Percentiles rank a stretch among this genome's conserved stretches.
These are phyloP conservation scores for Parnassius smintheus DNA, from an alignment of 2,888 invertebrate genomes.

Conservation along the genomic window DNA sequence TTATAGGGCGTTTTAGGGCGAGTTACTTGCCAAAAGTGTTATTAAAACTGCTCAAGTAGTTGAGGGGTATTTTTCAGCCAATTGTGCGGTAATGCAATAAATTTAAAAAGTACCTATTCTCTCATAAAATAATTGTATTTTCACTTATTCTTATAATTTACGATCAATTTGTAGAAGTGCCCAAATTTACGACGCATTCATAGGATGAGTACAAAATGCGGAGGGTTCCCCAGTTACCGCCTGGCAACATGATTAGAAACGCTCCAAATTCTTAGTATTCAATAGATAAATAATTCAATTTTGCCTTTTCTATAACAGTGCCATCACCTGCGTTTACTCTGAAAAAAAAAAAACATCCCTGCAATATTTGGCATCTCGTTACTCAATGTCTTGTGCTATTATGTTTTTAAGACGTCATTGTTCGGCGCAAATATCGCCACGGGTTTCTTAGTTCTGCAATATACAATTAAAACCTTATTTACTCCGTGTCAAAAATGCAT, in stretches of 20 bases:
- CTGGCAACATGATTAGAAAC: slow-evolving; percentile 58
- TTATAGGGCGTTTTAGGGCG: too few relatives aligned
- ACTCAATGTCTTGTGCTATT: slow-evolving; percentile 72
- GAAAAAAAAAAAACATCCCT: slow-evolving; percentile 56
- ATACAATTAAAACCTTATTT: slow-evolving; percentile 69
- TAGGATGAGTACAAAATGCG: slow-evolving; percentile 29
- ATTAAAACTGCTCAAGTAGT: too few relatives aligned
- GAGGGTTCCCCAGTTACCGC: slow-evolving; percentile 39
- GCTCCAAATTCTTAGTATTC: slow-evolving; percentile 59
- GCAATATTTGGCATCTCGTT: slow-evolving; percentile 68
- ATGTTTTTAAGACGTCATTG: slow-evolving; percentile 54
- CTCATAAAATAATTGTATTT: slow-evolving; percentile 49
- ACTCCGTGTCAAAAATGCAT: slow-evolving; percentile 60
- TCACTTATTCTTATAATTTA: slow-evolving; percentile 59
- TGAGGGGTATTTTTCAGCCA: too few relatives aligned
- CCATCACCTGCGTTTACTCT: slow-evolving; percentile 70
- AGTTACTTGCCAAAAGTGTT: too few relatives aligned
- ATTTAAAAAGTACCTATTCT: slow-evolving; percentile 29
- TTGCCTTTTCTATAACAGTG: slow-evolving; percentile 63
- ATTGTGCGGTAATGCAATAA: too few relatives aligned
- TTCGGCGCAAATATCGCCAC: slow-evolving; percentile 47
- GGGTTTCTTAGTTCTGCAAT: slow-evolving; percentile 49
- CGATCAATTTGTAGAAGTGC: slow-evolving; percentile 71
- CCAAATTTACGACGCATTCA: slow-evolving; percentile 50
- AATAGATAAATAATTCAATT: slow-evolving; percentile 74